Evolutionary conservation across 2,113 vertebrate species (phyloP).

Genomic region (Dolichallabes microphthalmus): DNA sequence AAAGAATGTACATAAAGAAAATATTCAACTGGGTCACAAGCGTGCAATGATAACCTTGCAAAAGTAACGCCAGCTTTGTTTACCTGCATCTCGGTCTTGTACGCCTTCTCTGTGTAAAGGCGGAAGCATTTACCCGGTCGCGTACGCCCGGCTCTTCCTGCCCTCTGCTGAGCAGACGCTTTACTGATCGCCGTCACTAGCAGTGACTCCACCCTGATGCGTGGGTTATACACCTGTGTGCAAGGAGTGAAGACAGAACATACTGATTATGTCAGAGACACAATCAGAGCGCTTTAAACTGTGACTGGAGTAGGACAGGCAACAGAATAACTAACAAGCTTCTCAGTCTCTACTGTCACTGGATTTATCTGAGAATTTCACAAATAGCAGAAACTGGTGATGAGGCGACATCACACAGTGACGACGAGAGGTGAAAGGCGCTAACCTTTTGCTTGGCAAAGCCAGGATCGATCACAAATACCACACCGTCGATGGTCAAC

Average conservation of each 20-base stretch:
- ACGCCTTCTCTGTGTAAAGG: constrained; percentile 95
- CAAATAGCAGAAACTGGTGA: constrained; percentile 67
- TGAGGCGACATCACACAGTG: constrained; percentile 60
- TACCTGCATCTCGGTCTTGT: constrained; percentile 99
- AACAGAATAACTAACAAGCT: constrained; percentile 71
- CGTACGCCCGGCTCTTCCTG: constrained; percentile 93
- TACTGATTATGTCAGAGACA: neutral
- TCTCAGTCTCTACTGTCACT: constrained; percentile 66
- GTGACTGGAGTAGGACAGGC: constrained; percentile 61
- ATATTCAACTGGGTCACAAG: neutral
- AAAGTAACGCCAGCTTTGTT: neutral
- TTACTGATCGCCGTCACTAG: constrained; percentile 98
- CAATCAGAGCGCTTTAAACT: constrained; percentile 50
- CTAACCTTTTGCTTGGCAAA: constrained; percentile 98
- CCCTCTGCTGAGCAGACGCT: constrained; percentile 97
- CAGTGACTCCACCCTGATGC: constrained; percentile 95
- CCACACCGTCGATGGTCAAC: constrained; percentile 94
- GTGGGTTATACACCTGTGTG: constrained; percentile 96
- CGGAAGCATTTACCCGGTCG: constrained; percentile 93
- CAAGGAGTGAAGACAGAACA: constrained; percentile 16
- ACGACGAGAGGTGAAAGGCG: neutral
- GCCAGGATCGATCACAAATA: constrained; percentile 98
- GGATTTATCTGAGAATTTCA: constrained; percentile 72
- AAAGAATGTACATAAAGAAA: neutral
- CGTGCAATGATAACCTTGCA: neutral